Conservation (phyloP, 2,113 vertebrate species). For the Rhea pennata region DNA sequence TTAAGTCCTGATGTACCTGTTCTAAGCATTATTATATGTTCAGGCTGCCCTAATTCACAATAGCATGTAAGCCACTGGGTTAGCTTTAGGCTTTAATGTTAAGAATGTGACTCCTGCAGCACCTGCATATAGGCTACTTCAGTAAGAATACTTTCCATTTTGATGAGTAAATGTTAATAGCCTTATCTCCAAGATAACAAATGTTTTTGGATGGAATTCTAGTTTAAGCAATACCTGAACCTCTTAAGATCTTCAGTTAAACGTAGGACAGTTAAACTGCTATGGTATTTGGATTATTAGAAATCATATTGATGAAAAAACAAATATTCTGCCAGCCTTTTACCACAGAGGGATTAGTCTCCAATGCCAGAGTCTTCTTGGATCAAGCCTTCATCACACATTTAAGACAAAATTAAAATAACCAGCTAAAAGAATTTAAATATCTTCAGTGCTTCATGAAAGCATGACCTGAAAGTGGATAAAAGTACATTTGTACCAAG, state of each 20-base stretch:
- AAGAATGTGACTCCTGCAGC: neutral
- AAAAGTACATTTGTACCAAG: neutral
- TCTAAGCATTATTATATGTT: neutral
- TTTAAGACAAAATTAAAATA: neutral
- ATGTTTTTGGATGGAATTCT: neutral
- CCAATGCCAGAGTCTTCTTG: neutral
- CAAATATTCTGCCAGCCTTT: neutral
- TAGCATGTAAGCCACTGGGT: neutral
- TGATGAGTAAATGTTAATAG: neutral
- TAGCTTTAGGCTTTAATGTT: neutral
- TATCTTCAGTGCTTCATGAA: neutral
- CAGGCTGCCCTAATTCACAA: neutral
- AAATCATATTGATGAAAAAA: neutral
- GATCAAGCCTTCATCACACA: neutral
- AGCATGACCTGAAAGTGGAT: neutral
- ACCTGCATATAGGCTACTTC: neutral
- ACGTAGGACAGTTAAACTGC: neutral
- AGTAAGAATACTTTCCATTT: neutral
- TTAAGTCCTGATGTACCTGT: neutral
- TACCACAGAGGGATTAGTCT: neutral
- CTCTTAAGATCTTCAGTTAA: neutral
- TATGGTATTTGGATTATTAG: neutral
- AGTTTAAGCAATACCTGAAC: neutral
- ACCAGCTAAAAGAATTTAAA: neutral
- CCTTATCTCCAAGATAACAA: neutral